Evolutionary conservation across 2,888 invertebrate species (phyloP), one percentile per base, ranked within the genome.

Genomic region (Morpho deidamia): DNA sequence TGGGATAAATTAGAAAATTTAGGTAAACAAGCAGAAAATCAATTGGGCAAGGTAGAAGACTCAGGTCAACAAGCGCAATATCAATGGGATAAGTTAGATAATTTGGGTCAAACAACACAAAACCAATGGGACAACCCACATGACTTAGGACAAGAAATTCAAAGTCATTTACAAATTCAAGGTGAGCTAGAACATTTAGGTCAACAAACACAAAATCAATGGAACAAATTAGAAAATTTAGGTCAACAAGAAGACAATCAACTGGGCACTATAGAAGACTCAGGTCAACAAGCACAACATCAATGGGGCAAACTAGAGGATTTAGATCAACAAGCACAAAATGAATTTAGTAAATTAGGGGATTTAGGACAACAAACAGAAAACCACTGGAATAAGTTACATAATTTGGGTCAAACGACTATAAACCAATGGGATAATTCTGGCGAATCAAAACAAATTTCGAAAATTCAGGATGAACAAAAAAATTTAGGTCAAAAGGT

Each of bases 181-280:
- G 62, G 65, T 35, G 66, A 69, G 23, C 50, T 67, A 44, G 71
- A 74, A 59, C 58, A 72, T 51, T 57, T 71, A 41, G 69, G 66
- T 42, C 80, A 81, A 56, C 73, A 78, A 61, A 61, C 69, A 7
- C 69, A 71, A 65, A 66, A 50, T 47, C 59, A 66, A 39, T 39
- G 37, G 65, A 60, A 67, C 11, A 64, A 65, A 32, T 53, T 63
- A 33, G 68, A 68, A 56, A 62, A 70, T 51, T 57, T 68, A 34
- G 66, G 59, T 5, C 74, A 74, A 57, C 69, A 74, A 60, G 57
- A 63, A 8, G 66, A 65, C 64, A 69, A 58, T 14, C 65, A 67
- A 47, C 71, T 59, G 63, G 69, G 66, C 37, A 59, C 60, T 38
- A 23, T 59, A 8, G 51, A 60, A 46, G 54, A 59, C 32, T 53